Conservation (phyloP, 2,888 invertebrate genomes). For the Caradrina kadenii region DNA sequence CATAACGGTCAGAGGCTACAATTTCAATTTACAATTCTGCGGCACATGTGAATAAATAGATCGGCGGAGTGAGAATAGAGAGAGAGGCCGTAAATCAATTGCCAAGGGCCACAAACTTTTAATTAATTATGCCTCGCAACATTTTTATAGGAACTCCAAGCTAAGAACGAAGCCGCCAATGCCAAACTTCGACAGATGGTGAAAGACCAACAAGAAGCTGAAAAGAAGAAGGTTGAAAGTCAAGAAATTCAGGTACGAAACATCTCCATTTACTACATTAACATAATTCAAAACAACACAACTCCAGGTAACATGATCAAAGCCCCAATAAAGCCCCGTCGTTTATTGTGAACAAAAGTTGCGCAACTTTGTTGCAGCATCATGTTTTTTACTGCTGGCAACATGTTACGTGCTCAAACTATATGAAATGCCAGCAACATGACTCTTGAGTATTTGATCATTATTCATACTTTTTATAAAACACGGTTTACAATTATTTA, state of each 20-base stretch:
- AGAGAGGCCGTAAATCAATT: background rate
- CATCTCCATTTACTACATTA: background rate
- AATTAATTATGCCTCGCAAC: background rate
- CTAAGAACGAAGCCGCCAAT: constrained; percentile 99
- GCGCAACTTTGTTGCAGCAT: background rate
- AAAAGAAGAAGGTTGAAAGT: constrained; percentile 99
- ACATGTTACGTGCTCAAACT: background rate
- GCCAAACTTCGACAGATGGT: constrained; percentile 99
- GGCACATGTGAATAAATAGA: too few relatives aligned
- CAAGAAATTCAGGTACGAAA: constrained; percentile 96
- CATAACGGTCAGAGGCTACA: too few relatives aligned
- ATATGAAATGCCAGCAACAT: background rate
- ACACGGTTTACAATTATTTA: background rate
- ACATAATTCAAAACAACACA: background rate
- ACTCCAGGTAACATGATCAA: background rate
- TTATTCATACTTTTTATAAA: constrained; percentile 3
- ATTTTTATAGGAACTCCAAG: constrained; percentile 93
- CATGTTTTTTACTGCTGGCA: background rate
- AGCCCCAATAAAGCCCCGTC: background rate
- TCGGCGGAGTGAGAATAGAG: too few relatives aligned
- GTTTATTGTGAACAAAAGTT: background rate
- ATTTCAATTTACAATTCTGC: too few relatives aligned
- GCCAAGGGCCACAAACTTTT: background rate
- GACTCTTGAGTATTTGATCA: background rate
- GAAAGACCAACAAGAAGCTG: constrained; percentile 99